phyloP scores from a whole-genome alignment of 2,797 vertebrate genomes.

The Channa striata region DNA sequence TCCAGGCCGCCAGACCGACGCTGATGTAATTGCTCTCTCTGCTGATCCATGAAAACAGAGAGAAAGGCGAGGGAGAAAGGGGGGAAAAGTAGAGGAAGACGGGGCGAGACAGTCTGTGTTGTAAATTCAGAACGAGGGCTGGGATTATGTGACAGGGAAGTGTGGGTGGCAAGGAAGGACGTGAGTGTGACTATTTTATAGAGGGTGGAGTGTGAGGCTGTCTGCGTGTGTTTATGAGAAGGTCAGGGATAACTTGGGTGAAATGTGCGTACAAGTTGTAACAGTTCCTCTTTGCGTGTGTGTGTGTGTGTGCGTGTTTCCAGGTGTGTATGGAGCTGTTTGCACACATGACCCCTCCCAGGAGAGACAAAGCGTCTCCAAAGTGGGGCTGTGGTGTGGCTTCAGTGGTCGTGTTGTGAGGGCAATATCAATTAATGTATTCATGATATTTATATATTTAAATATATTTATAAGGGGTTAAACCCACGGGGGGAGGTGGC shows the following conservation, averaged over 20 bases:
- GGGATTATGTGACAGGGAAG: slow-evolving; percentile 51
- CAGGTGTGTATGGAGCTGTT: slow-evolving; percentile 44
- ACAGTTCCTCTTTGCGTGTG: slow-evolving; percentile 26
- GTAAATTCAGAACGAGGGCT: slow-evolving; percentile 49
- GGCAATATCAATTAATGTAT: slow-evolving; percentile 83
- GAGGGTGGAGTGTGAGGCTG: slow-evolving; percentile 59
- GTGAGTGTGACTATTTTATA: slow-evolving; percentile 57
- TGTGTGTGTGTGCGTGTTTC: slow-evolving; percentile 16
- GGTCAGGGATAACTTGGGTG: slow-evolving; percentile 58
- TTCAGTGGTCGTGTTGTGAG: slow-evolving; percentile 70
- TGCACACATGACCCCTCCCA: slow-evolving; percentile 42
- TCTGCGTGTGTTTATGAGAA: slow-evolving; percentile 60
- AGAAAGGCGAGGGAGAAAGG: slow-evolving; percentile 53
- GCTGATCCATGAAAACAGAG: slow-evolving; percentile 81
- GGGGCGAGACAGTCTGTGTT: slow-evolving; percentile 35
- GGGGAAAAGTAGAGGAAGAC: slow-evolving; percentile 36
- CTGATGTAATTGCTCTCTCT: slow-evolving; percentile 83
- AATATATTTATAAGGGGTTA: slow-evolving; percentile 88
- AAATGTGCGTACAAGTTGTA: slow-evolving; percentile 30
- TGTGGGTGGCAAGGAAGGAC: slow-evolving; percentile 48
- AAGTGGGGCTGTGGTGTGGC: slow-evolving; percentile 48
- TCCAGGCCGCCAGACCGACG: slow-evolving; percentile 75
- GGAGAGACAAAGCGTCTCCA: slow-evolving; percentile 59
- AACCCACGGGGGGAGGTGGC: slow-evolving; percentile 79
- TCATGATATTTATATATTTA: slow-evolving; percentile 89